Evolutionary conservation across 1,140 invertebrate species (phyloP), one percentile per base, ranked within the genome.

Genomic region (Globodera rostochiensis): DNA sequence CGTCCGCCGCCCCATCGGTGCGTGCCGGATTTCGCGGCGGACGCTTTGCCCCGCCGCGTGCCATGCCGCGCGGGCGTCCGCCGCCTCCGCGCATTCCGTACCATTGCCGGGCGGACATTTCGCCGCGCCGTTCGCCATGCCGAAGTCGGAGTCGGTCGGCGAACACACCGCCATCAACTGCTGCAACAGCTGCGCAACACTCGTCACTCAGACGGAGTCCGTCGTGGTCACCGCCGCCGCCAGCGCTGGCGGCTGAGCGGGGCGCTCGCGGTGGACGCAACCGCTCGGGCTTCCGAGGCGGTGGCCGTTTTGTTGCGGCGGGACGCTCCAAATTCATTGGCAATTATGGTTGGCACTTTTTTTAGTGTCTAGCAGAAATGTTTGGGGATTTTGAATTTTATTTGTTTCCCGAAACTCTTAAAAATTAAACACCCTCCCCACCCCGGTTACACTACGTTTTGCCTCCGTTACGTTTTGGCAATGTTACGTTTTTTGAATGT

Each of bases 301-400:
- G 77, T 9, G 11, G 21, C 6, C 3, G 45, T 25, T 25, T 9
- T 4, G 77, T 15, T 50, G 6, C 77, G 2, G 6, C 77, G 2
- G 36, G 49, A 6, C 53, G 77, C 3, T 53, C 77, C 13, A 64
- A 64, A 53, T 66, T 78, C 70, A 78, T 78, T 13, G 77, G 77
- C 49, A 78, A 70, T 78, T 78, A 71, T 70, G 77, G 77, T 78
- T 21, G 7, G 49, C 46, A 19, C 15, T 6, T 64, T 3, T 64
- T 64, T 64, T 5, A 9, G 0, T 53, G 1, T n/a, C 4, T 53
- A 13, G 7, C 50, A 53, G 50, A 53, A 9, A 1, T 3, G 7
- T 4, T 69, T 69, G 6, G 6, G 6, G n/a, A n/a, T n/a, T 21
- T 69, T 6, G 67, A 69, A 11, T 69, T 53, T 53, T 3, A 25